Evolutionary conservation across 2,888 invertebrate genomes (phyloP), one percentile per base, ranked within the genome.

Genomic region (Epinotia bilunana): DNA sequence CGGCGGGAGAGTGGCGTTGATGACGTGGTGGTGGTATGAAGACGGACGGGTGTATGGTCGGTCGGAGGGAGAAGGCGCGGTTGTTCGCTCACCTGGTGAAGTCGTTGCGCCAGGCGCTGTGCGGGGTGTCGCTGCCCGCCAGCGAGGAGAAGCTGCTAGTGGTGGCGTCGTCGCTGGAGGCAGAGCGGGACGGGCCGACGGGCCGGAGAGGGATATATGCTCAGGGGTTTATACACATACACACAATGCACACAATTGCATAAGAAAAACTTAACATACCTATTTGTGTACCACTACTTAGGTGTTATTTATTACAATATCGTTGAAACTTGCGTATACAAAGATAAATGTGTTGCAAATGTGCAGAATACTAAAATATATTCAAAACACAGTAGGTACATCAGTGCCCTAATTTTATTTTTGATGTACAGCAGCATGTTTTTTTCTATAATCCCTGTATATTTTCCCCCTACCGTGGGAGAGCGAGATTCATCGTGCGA

Each of bases 21-120:
- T 57, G 43, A n/a, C 46, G 20, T 57, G 28, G n/a, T 53, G 11
- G 23, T 28, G 23, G 23, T 33, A 61, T 57, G 61, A 49, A 11
- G 46, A 16, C 43, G 65, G 39, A 11, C 61, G 11, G 65, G 53
- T 28, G 43, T 55, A 20, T 13, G 33, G 28, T 39, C 11, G 55
- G 28, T n/a, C 13, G 16, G 11, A 33, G 70, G 33, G 70, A 20
- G 49, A 23, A 67, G 60, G 28, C n/a, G 46, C 28, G 57, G 58
- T 63, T 12, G 33, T 39, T 67, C 16, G 81, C 93, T 93, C 86
- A 94, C 93, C 93, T 93, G 81, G 84, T 87, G 79, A 89, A 92
- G 83, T 94, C 93, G 80, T 88, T 90, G 83, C 89, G 90, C 93
- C 93, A 93, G 78, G 93, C 92, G 83, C 91, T 91, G 87, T 86